Evolutionary conservation across 2,888 invertebrate species (phyloP), one percentile per base, ranked within the genome.

Genomic region (Octodonta nipae): DNA sequence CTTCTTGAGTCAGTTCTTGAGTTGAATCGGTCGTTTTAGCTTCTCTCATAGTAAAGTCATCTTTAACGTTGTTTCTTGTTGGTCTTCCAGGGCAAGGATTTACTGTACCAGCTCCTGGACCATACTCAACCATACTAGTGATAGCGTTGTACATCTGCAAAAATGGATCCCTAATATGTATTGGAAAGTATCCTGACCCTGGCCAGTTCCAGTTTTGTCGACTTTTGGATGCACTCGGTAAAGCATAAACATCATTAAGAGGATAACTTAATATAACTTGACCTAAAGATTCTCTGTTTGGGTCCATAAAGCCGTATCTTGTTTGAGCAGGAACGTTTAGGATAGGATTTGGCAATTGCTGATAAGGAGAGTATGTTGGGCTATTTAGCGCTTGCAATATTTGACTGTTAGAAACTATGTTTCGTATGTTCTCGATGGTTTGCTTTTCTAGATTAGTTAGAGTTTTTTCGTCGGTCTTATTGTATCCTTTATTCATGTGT

Each of bases 91-190:
- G 37, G 32, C 49, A 50, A 26, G 47, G 48, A n/a, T 43, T 45
- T 14, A 36, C 44, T 7, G 26, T 33, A 8, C 72, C 71, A 22
- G 70, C 70, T 28, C 48, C 61, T 44, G 71, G 72, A 2, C 73
- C 74, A 41, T 69, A 68, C 53, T 75, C 71, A 26, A 74, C 47
- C 45, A 74, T 63, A 38, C 65, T 67, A 15, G 64, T 65, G 50
- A 66, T 64, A 3, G 68, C 67, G 27, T 70, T 71, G 16, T 67
- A 52, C 30, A 70, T 59, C 35, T 64, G 65, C 5, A 69, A 47
- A 7, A 73, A 50, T 1, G 74, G 74, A 46, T 74, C 70, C 52
- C 65, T 69, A 15, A 74, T 65, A 5, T 70, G 50, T 16, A 74
- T 61, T 1, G 74, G 74, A 44, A 73, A 74, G 17, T 60, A 59